Percentiles rank a stretch among this genome's conserved stretches.
Conservation (phyloP, 2,113 vertebrate genomes). For the Turnix velox region DNA sequence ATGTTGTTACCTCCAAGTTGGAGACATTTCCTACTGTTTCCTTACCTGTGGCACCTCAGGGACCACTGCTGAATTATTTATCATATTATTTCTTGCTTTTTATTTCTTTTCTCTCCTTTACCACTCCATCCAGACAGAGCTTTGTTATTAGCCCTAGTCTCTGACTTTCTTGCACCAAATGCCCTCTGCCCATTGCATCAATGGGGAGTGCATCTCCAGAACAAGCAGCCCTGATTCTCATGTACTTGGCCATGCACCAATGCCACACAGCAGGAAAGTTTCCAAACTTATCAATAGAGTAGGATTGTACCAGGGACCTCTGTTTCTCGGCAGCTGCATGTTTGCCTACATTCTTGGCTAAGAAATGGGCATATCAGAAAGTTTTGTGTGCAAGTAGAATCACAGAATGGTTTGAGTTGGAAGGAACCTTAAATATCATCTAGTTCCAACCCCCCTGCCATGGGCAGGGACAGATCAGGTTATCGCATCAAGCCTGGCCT, state of each 20-base stretch:
- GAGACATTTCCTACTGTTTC: not conserved
- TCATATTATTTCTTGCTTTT: not conserved
- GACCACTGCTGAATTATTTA: not conserved
- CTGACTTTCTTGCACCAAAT: not conserved
- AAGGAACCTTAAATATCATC: too few relatives aligned
- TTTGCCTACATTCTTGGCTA: not conserved
- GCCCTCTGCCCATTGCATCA: not conserved
- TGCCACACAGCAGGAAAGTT: not conserved
- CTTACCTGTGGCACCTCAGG: not conserved
- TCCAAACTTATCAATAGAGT: not conserved
- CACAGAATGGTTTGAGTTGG: too few relatives aligned
- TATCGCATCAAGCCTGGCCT: too few relatives aligned
- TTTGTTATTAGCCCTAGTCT: not conserved
- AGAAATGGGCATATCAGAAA: not conserved
- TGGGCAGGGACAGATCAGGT: too few relatives aligned
- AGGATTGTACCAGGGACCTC: not conserved
- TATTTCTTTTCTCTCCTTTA: not conserved
- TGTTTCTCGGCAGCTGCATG: not conserved
- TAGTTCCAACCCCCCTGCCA: too few relatives aligned
- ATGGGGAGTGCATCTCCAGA: not conserved
- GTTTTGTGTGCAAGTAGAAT: not conserved
- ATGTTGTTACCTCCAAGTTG: not conserved
- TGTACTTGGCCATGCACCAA: not conserved
- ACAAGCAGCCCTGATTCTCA: not conserved
- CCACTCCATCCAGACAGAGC: not conserved